Percentiles rank a stretch among this genome's conserved stretches.
These are phyloP conservation scores for Urocitellus parryii DNA, from an alignment of 2,113 vertebrate species.

Conservation along the genomic window DNA sequence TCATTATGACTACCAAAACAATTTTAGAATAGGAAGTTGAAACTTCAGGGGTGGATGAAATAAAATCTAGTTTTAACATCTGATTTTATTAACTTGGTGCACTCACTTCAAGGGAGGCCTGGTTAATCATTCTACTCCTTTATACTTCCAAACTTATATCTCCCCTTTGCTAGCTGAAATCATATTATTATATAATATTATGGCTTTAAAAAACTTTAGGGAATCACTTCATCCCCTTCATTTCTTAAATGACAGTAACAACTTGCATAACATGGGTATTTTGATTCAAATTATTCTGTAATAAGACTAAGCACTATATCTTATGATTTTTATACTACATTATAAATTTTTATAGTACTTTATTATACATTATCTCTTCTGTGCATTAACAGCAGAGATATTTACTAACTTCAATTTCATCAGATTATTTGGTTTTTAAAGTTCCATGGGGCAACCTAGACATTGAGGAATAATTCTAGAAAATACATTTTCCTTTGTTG, in stretches of 20 bases:
- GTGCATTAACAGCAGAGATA: not conserved
- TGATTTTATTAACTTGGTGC: not conserved
- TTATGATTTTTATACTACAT: not conserved
- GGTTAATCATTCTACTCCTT: not conserved
- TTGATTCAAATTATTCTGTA: not conserved
- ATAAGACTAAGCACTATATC: not conserved
- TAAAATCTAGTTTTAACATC: not conserved
- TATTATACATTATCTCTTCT: not conserved
- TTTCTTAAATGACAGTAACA: slow-evolving; percentile 43
- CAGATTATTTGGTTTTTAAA: slow-evolving; percentile 31
- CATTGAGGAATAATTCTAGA: not conserved
- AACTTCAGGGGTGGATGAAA: not conserved
- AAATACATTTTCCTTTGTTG: not conserved
- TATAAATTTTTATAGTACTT: not conserved
- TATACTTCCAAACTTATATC: not conserved
- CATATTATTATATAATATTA: not conserved
- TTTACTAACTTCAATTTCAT: not conserved
- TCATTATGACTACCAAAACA: not conserved
- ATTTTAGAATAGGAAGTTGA: not conserved
- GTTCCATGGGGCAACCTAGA: not conserved
- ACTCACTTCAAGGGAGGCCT: not conserved
- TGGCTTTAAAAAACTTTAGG: not conserved
- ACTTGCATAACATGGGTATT: not conserved
- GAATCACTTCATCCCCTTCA: not conserved
- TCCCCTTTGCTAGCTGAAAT: not conserved